These are phyloP conservation scores for Caerostris darwini DNA, from an alignment of 1,140 invertebrate species.

Conservation along the genomic window DNA sequence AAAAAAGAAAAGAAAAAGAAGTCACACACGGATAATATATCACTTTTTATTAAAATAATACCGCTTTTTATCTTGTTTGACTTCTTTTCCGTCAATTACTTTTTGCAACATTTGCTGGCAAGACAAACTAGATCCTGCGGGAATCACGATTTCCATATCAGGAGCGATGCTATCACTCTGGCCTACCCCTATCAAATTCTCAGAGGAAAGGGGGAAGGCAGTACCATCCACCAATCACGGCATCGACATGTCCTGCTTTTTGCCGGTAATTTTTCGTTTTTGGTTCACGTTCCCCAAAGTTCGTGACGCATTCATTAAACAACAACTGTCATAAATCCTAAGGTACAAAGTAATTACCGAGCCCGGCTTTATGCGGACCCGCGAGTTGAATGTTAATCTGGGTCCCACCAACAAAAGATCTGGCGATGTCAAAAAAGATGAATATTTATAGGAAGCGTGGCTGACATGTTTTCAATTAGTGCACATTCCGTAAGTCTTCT, in stretches of 20 bases:
- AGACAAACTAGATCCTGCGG: slow-evolving; percentile 29
- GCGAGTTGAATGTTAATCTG: slow-evolving; percentile 44
- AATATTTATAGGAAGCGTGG: slow-evolving; percentile 53
- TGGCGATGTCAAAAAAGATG: slow-evolving; percentile 38
- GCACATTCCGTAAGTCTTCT: background rate
- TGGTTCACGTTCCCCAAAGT: background rate
- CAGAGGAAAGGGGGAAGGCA: background rate
- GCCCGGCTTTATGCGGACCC: slow-evolving; percentile 20
- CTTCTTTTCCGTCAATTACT: slow-evolving; percentile 10
- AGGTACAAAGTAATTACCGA: slow-evolving; percentile 56
- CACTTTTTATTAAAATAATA: slow-evolving; percentile 67
- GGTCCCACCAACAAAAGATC: slow-evolving; percentile 51
- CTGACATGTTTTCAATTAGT: slow-evolving; percentile 64
- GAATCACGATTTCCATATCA: slow-evolving; percentile 55
- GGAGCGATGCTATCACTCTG: background rate
- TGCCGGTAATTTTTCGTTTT: slow-evolving; percentile 10
- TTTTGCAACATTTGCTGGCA: background rate
- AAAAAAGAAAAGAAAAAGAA: too few relatives aligned
- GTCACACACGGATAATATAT: slow-evolving; percentile 19
- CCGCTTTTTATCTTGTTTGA: slow-evolving; percentile 9
- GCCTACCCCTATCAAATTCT: slow-evolving; percentile 39
- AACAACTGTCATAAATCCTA: slow-evolving; percentile 59
- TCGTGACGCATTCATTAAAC: slow-evolving; percentile 64
- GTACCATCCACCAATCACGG: slow-evolving; percentile 19
- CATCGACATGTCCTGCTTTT: slow-evolving; percentile 30